These are phyloP conservation scores for Drosophila pseudoananassae DNA, from an alignment of 1,140 invertebrate genomes.

Conservation along the genomic window DNA sequence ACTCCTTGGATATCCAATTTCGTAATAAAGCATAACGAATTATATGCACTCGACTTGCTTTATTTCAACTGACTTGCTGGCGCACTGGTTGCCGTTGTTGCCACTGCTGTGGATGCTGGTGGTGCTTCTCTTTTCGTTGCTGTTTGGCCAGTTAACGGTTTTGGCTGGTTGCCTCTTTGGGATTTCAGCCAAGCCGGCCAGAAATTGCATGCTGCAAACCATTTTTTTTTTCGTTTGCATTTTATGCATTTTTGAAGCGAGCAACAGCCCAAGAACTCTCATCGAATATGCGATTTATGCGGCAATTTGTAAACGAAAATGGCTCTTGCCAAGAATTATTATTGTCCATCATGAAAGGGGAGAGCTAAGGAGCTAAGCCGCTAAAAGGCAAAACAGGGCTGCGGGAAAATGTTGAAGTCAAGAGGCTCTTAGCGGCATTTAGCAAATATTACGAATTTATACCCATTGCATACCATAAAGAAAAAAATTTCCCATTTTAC, in stretches of 20 bases:
- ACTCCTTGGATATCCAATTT: constrained; percentile 80
- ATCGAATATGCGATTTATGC: constrained; percentile 83
- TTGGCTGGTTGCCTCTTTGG: constrained; percentile 49
- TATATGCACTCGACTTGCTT: constrained; percentile 82
- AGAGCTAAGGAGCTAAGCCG: constrained; percentile 44
- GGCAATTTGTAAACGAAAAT: constrained; percentile 83
- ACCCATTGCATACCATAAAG: constrained; percentile 64
- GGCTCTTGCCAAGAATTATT: constrained; percentile 82
- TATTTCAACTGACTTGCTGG: constrained; percentile 61
- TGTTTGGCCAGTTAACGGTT: constrained; percentile 74
- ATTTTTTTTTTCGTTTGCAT: constrained; percentile 51
- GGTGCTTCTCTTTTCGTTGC: constrained; percentile 20
- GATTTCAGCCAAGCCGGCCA: constrained; percentile 36
- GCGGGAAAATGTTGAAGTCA: constrained; percentile 5
- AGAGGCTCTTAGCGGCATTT: constrained; percentile 71
- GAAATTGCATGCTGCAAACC: constrained; percentile 65
- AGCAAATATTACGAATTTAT: constrained; percentile 71
- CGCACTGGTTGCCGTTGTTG: neutral
- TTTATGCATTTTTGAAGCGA: constrained; percentile 63
- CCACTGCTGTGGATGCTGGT: neutral
- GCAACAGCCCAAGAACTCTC: constrained; percentile 61
- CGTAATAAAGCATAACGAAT: constrained; percentile 83
- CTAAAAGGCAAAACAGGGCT: constrained; percentile 23
- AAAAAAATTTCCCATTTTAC: constrained; percentile 20
- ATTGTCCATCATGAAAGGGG: constrained; percentile 75